A percentile compares a stretch with the other conserved stretches of the same genome.
phyloP scores from a whole-genome alignment of 2,113 vertebrate genomes.

The Saguinus imperator region DNA sequence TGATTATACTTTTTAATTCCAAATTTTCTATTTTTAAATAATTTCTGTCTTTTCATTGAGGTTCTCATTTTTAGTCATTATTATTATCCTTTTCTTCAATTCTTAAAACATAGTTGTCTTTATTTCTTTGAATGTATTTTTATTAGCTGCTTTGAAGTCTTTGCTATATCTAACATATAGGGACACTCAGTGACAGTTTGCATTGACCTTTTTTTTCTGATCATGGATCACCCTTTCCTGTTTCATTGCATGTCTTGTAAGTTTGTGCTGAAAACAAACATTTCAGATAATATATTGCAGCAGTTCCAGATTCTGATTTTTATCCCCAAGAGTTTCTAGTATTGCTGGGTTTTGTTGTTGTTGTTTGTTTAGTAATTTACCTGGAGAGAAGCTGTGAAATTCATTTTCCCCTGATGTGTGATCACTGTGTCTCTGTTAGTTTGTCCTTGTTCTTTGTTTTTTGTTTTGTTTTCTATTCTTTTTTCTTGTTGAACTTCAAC shows the following conservation, averaged over 20 bases:
- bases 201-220: background rate
- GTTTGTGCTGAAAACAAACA: background rate
- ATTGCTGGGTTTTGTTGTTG: background rate
- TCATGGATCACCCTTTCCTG: background rate
- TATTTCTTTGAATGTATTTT: background rate
- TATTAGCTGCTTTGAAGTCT: background rate
- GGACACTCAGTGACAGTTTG: background rate
- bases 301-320: background rate
- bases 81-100: background rate
- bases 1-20: background rate
- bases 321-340: background rate
- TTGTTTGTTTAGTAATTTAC: background rate
- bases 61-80: background rate
- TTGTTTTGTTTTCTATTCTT: too few relatives aligned
- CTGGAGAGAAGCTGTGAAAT: background rate
- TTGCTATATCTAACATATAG: background rate
- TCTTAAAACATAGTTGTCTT: background rate
- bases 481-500: too few relatives aligned
- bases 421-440: background rate
- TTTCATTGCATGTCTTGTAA: background rate
- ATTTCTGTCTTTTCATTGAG: background rate
- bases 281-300: background rate
- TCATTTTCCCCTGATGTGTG: background rate
- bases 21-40: background rate
- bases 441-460: background rate